These are phyloP conservation scores for Anguilla obscura DNA, from an alignment of 2,797 vertebrate genomes.

Conservation along the genomic window DNA sequence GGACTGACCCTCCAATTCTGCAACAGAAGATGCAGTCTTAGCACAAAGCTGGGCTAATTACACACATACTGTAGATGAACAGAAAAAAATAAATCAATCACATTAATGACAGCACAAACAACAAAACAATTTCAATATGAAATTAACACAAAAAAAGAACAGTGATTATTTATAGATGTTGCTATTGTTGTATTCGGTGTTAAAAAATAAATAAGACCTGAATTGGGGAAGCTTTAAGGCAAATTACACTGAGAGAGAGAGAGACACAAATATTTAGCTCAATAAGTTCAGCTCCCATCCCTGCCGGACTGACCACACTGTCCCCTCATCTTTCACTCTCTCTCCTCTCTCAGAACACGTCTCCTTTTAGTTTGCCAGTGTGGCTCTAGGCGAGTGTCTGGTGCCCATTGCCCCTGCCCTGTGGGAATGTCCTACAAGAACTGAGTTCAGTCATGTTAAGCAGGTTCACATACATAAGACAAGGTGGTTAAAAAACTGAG, in stretches of 20 bases:
- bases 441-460: not conserved
- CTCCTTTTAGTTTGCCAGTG: not conserved
- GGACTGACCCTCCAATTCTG: not conserved
- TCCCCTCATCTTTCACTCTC: not conserved
- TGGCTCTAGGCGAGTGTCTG: not conserved
- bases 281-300: not conserved
- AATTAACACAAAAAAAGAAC: not conserved
- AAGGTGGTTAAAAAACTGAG: not conserved
- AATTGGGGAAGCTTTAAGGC: slow-evolving; percentile 41
- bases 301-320: not conserved
- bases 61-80: not conserved
- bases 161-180: not conserved
- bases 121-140: not conserved
- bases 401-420: not conserved
- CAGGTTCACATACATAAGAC: not conserved
- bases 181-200: not conserved
- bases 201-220: slow-evolving; percentile 69
- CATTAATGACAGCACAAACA: not conserved
- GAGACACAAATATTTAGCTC: slow-evolving; percentile 20
- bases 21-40: not conserved
- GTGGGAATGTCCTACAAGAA: not conserved
- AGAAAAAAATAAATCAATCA: not conserved
- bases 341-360: not conserved
- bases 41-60: not conserved
- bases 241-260: not conserved